These are phyloP conservation scores for Morpho deidamia DNA, from an alignment of 2,888 invertebrate species.

Conservation along the genomic window DNA sequence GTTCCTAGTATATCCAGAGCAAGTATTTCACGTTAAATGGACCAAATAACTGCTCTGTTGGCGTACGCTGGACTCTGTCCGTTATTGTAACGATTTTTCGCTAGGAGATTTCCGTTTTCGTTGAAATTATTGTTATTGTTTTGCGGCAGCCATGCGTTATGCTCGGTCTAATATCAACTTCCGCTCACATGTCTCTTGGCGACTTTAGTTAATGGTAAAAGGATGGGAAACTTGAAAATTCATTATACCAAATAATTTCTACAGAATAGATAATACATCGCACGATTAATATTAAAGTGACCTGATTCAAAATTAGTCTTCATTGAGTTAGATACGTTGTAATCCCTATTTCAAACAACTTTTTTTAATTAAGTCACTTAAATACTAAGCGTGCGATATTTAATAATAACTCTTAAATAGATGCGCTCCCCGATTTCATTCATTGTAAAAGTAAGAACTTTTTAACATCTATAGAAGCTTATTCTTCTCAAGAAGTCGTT, in stretches of 20 bases:
- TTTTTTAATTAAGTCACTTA: no score
- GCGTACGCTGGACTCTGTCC: conserved; percentile 49
- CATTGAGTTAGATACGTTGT: no score
- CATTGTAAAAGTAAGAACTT: no score
- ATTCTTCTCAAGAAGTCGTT: no score
- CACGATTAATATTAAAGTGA: no score
- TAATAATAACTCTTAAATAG: no score
- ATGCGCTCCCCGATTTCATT: no score
- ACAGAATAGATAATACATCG: no score
- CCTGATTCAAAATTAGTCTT: no score
- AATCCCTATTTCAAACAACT: no score
- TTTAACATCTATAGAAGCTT: no score
- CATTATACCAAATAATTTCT: neutral
- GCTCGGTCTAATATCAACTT: conserved; percentile 24
- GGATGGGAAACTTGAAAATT: conserved; percentile 2
- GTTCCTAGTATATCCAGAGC: conserved; percentile 31
- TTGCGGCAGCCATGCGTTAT: conserved; percentile 31
- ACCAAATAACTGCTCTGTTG: conserved; percentile 64
- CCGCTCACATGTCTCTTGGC: conserved; percentile 21
- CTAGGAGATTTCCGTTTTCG: conserved; percentile 56
- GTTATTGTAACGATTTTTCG: conserved; percentile 59
- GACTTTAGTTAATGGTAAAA: conserved; percentile 17
- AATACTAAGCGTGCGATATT: no score
- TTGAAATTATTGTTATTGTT: conserved; percentile 63
- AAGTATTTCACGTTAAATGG: conserved; percentile 74